Conservation (phyloP, 2,113 vertebrate species). For the Nothocercus julius region DNA sequence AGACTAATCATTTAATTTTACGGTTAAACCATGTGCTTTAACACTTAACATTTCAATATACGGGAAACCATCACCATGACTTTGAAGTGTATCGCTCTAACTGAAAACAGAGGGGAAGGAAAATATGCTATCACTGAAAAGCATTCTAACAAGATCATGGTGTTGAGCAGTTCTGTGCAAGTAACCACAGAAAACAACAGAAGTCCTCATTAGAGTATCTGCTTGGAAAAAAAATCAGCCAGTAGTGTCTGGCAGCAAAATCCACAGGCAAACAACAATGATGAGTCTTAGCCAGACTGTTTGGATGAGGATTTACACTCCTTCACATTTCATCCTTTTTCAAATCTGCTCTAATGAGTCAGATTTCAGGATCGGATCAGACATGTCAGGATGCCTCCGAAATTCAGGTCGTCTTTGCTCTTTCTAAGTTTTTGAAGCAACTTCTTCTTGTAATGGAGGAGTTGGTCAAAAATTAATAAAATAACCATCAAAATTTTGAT, state of each 20-base stretch:
- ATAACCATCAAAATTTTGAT: neutral
- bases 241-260: neutral
- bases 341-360: neutral
- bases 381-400: neutral
- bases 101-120: neutral
- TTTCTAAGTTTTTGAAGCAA: neutral
- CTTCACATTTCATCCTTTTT: neutral
- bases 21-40: neutral
- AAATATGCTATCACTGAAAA: neutral
- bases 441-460: neutral
- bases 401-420: neutral
- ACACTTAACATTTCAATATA: neutral
- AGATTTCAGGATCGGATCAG: neutral
- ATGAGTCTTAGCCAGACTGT: neutral
- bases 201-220: neutral
- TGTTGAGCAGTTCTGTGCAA: neutral
- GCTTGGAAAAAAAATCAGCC: neutral
- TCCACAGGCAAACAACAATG: neutral
- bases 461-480: neutral
- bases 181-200: neutral
- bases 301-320: neutral
- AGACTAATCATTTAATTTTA: neutral
- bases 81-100: neutral
- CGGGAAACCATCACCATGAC: neutral
- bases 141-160: neutral